These are phyloP conservation scores for Gymnoscelis rufifasciata DNA, from an alignment of 2,888 invertebrate species.

Conservation along the genomic window DNA sequence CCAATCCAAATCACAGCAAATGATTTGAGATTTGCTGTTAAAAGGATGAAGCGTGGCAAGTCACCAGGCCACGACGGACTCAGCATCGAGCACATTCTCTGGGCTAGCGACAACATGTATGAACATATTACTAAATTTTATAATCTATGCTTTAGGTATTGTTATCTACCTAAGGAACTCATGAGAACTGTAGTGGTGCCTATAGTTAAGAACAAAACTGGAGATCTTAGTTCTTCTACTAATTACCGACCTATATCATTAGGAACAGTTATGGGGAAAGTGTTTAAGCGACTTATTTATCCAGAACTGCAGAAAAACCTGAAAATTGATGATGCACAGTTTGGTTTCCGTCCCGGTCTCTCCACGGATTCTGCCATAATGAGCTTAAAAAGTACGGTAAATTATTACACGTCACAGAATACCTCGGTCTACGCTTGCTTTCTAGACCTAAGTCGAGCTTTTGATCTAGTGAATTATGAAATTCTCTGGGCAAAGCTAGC, in stretches of 20 bases:
- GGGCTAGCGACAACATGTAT: not conserved
- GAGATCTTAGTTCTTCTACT: not conserved
- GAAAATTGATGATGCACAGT: constrained; percentile 3
- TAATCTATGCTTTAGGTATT: not conserved
- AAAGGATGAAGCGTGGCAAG: constrained; percentile 8
- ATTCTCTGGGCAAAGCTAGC: constrained; percentile 23
- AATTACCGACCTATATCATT: constrained; percentile 7
- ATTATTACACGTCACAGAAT: constrained; percentile 4
- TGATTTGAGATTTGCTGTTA: not conserved
- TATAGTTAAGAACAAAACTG: constrained; percentile 6
- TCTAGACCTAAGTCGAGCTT: constrained; percentile 15
- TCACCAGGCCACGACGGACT: constrained; percentile 11
- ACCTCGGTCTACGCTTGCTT: constrained; percentile 3
- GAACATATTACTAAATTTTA: not conserved
- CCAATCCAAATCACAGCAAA: not conserved
- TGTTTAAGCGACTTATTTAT: constrained; percentile 6
- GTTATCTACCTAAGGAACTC: constrained; percentile 2
- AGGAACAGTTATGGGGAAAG: constrained; percentile 11
- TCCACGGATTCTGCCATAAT: constrained; percentile 13
- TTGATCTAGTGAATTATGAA: constrained; percentile 26
- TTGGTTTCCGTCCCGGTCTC: constrained; percentile 15
- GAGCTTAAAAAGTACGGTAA: constrained; percentile 5
- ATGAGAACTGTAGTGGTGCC: constrained; percentile 4
- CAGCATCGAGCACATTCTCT: constrained; percentile 8
- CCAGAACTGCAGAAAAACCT: not conserved